phyloP scores from a whole-genome alignment of 2,797 vertebrate species.

The Pangasius macronema region DNA sequence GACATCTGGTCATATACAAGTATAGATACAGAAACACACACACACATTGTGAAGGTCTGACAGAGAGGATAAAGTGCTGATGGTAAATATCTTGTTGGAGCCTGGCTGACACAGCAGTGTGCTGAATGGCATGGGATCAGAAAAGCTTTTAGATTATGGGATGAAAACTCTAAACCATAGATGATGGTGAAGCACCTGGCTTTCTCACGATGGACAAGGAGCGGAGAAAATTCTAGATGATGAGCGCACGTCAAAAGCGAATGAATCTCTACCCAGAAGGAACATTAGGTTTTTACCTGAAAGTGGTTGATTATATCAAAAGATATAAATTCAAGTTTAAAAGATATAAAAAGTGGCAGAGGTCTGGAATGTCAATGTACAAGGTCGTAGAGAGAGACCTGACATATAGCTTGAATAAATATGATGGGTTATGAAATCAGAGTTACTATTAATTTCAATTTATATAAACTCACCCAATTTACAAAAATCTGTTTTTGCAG shows the following conservation, averaged over 20 bases:
- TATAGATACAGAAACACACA: constrained; percentile 20
- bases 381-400: constrained; percentile 11
- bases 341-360: constrained; percentile 20
- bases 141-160: constrained; percentile 36
- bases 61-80: constrained; percentile 47
- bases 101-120: constrained; percentile 44
- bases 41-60: constrained; percentile 5
- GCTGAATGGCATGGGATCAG: constrained; percentile 25
- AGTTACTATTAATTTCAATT: constrained; percentile 18
- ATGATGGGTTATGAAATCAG: constrained; percentile 2
- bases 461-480: constrained; percentile 47
- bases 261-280: background rate
- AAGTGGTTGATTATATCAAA: constrained; percentile 41
- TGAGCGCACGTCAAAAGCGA: constrained; percentile 21
- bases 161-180: constrained; percentile 25
- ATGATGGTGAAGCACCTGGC: constrained; percentile 1
- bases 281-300: constrained; percentile 31
- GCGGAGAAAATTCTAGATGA: constrained; percentile 14
- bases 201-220: constrained; percentile 23
- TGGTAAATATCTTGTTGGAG: constrained; percentile 24
- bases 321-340: constrained; percentile 52
- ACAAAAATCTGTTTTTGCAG: constrained; percentile 57
- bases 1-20: background rate
- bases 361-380: constrained; percentile 31
- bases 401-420: constrained; percentile 36